phyloP scores from a whole-genome alignment of 2,888 invertebrate species.

The Dynastes tityus region DNA sequence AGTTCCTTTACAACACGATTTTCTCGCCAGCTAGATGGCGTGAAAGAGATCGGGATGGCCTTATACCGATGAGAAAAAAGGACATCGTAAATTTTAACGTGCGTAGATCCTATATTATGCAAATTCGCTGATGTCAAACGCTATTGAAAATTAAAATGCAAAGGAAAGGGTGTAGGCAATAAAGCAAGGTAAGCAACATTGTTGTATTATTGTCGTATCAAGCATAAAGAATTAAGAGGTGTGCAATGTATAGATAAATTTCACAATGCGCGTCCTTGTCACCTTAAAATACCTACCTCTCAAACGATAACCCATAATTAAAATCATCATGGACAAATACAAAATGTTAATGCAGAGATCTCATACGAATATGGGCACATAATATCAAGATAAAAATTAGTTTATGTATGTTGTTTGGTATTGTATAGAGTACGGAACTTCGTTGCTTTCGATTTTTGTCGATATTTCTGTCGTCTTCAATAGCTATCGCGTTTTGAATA shows the following conservation, averaged over 20 bases:
- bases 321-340: neutral
- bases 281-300: neutral
- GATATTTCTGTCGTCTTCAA: too few relatives aligned
- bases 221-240: neutral
- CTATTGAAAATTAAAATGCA: slow-evolving; percentile 29
- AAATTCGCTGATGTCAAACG: slow-evolving; percentile 24
- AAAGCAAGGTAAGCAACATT: slow-evolving; percentile 24
- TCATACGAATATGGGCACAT: too few relatives aligned
- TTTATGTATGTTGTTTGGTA: too few relatives aligned
- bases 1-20: neutral
- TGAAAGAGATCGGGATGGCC: neutral
- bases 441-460: too few relatives aligned
- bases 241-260: slow-evolving; percentile 4
- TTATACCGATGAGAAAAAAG: neutral
- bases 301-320: neutral
- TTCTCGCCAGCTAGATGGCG: neutral
- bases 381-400: too few relatives aligned
- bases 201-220: neutral
- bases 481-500: too few relatives aligned
- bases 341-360: neutral
- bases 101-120: slow-evolving; percentile 38
- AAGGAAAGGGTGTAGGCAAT: slow-evolving; percentile 37
- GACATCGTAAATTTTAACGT: slow-evolving; percentile 36
- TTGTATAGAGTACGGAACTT: too few relatives aligned
- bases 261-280: neutral